A percentile compares a stretch with the other conserved stretches of the same genome.
These are phyloP conservation scores for Drosophila equinoxialis DNA, from an alignment of 1,140 invertebrate species.

Conservation along the genomic window DNA sequence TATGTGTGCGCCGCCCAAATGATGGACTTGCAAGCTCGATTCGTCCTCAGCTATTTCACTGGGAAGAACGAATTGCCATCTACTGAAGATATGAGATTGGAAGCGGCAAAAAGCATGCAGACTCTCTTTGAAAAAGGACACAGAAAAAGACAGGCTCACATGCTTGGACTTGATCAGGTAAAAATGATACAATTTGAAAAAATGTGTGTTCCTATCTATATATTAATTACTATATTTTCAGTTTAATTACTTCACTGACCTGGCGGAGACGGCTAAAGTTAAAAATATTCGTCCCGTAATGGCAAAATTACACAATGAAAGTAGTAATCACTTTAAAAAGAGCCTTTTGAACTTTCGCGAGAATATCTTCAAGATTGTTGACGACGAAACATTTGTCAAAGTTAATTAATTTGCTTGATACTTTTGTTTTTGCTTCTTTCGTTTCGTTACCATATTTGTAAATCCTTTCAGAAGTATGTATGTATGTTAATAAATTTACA, in stretches of 20 bases:
- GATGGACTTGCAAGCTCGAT: constrained; percentile 92
- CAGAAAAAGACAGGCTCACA: constrained; percentile 88
- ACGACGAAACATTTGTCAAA: constrained; percentile 85
- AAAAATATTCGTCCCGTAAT: constrained; percentile 86
- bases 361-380: constrained; percentile 86
- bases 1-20: constrained; percentile 92
- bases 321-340: constrained; percentile 86
- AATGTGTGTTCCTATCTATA: neutral
- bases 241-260: constrained; percentile 88
- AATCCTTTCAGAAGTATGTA: too few species aligned
- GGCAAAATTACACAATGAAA: constrained; percentile 88
- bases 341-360: constrained; percentile 87
- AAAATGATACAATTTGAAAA: neutral
- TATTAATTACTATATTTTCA: constrained; percentile 76
- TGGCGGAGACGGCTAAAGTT: constrained; percentile 86
- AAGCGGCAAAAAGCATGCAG: constrained; percentile 86
- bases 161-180: constrained; percentile 88
- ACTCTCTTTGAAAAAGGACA: constrained; percentile 85
- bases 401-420: constrained; percentile 55
- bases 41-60: constrained; percentile 87
- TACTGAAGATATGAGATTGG: constrained; percentile 87
- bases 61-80: constrained; percentile 87
- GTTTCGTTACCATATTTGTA: too few species aligned
- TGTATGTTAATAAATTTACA: too few species aligned
- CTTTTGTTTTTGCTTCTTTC: too few species aligned